Conservation (phyloP, 2,888 invertebrate genomes). For the Electrophaes corylata region DNA sequence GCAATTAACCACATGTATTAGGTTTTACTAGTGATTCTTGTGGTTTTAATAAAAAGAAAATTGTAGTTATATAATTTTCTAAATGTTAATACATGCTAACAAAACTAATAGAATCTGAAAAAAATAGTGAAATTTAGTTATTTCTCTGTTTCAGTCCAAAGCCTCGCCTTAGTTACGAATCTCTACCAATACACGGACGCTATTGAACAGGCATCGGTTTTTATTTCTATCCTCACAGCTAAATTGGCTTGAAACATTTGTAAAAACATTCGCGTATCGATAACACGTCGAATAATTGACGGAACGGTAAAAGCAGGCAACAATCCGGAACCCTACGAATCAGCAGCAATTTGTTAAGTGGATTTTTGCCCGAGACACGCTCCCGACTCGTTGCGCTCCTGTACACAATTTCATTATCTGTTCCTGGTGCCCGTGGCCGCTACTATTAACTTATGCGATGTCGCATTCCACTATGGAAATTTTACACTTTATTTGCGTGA, state of each 20-base stretch:
- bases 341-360: slow-evolving; percentile 85
- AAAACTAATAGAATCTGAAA: too few relatives aligned
- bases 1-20: too few relatives aligned
- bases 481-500: slow-evolving; percentile 50
- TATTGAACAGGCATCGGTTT: slow-evolving; percentile 1
- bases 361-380: slow-evolving; percentile 84
- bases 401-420: slow-evolving; percentile 84
- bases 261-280: slow-evolving; percentile 64
- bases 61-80: too few relatives aligned
- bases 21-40: too few relatives aligned
- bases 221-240: slow-evolving; percentile 1
- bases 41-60: too few relatives aligned
- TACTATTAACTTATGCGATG: slow-evolving; percentile 79
- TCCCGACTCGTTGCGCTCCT: slow-evolving; percentile 82
- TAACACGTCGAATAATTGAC: slow-evolving; percentile 78
- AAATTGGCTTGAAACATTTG: slow-evolving; percentile 18
- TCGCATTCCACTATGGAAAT: slow-evolving; percentile 68
- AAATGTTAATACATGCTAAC: too few relatives aligned
- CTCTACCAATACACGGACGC: background rate
- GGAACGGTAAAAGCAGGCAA: slow-evolving; percentile 80
- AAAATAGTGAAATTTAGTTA: too few relatives aligned
- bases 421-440: slow-evolving; percentile 47
- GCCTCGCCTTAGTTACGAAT: background rate
- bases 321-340: slow-evolving; percentile 84
- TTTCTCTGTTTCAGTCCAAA: background rate